Evolutionary conservation across 2,888 invertebrate genomes (phyloP).

Genomic region (Drosophila buzzatii): DNA sequence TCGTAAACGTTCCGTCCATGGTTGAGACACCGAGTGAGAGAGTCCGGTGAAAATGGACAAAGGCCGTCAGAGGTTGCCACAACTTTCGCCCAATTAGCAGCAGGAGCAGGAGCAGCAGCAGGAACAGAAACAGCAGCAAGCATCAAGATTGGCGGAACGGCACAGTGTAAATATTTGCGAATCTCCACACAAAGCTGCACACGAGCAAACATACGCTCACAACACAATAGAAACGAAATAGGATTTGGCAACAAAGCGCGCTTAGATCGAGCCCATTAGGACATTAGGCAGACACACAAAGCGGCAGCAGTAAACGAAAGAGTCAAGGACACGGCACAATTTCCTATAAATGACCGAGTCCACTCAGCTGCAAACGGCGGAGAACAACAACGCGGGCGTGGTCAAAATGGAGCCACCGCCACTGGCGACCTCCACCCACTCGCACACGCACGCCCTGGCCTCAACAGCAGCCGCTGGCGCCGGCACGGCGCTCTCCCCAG

Average conservation of each 20-base stretch:
- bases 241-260: constrained; percentile 67
- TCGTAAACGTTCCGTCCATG: constrained; percentile 69
- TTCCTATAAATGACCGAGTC: constrained; percentile 85
- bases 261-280: constrained; percentile 69
- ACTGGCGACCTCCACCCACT: constrained; percentile 85
- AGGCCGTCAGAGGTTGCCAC: constrained; percentile 76
- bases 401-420: constrained; percentile 86
- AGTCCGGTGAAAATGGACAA: constrained; percentile 78
- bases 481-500: constrained; percentile 69
- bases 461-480: constrained; percentile 60
- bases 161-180: constrained; percentile 70
- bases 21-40: constrained; percentile 42
- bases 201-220: constrained; percentile 39
- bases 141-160: constrained; percentile 41
- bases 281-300: constrained; percentile 24
- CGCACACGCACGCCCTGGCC: constrained; percentile 61
- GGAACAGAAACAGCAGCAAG: constrained; percentile 18
- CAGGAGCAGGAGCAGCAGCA: constrained; percentile 29
- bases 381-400: constrained; percentile 85
- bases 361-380: constrained; percentile 85
- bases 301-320: constrained; percentile 15
- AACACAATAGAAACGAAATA: constrained; percentile 45
- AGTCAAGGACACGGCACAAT: constrained; percentile 31
- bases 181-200: constrained; percentile 39
- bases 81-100: constrained; percentile 77